Percentiles rank a stretch among this genome's conserved stretches.
Conservation (phyloP, 2,113 vertebrate genomes). For the Coreoperca whiteheadi region DNA sequence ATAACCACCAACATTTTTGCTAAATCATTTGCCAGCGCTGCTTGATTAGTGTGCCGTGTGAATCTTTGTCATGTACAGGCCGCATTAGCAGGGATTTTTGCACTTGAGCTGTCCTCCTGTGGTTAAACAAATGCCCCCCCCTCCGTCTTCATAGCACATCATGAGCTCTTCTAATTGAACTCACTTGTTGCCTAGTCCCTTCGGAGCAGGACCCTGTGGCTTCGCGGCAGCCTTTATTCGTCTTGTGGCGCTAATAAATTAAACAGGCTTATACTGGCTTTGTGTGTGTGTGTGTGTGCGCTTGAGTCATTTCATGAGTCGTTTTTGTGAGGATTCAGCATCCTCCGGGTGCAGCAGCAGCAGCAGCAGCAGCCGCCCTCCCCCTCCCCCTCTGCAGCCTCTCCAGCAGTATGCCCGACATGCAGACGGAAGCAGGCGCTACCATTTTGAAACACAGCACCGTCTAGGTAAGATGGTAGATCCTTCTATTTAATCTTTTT, state of each 20-base stretch:
- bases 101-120: background rate
- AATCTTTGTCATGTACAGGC: no score
- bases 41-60: background rate
- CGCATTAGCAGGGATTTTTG: background rate
- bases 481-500: conserved; percentile 56
- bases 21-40: background rate
- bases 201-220: background rate
- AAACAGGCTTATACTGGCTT: background rate
- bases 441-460: conserved; percentile 88
- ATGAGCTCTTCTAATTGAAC: background rate
- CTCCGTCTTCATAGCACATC: background rate
- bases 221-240: background rate
- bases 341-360: conserved; percentile 41
- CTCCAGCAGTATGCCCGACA: conserved; percentile 71
- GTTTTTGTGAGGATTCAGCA: conserved; percentile 59
- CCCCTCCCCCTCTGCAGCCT: conserved; percentile 45
- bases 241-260: background rate
- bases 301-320: background rate
- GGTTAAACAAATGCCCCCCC: background rate
- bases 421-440: conserved; percentile 85
- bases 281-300: background rate
- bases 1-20: background rate
- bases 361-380: conserved; percentile 27
- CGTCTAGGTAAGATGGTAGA: conserved; percentile 88
- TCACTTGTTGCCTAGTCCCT: background rate